These are phyloP conservation scores for Ianthella basta DNA, from an alignment of 37 sponge, comb jelly and placozoan species.

Conservation along the genomic window DNA sequence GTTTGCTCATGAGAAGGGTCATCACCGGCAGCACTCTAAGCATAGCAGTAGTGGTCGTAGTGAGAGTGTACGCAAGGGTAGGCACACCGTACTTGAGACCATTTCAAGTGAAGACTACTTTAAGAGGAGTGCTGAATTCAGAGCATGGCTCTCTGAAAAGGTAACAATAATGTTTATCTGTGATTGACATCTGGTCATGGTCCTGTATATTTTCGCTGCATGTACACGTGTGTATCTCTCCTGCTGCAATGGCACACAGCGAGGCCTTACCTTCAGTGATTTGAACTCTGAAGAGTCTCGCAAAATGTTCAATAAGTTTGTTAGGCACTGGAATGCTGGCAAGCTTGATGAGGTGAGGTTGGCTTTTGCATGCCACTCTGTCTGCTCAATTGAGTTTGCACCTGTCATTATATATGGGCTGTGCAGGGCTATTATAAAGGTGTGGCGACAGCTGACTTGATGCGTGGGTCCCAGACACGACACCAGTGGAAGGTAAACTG, in stretches of 20 bases:
- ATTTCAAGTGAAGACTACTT: slow-evolving; percentile 78
- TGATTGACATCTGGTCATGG: neutral
- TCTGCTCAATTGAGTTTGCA: neutral
- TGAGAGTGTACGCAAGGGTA: no score
- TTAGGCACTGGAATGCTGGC: slow-evolving; percentile 78
- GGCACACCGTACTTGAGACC: slow-evolving; percentile 15
- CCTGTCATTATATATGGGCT: neutral
- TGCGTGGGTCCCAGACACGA: slow-evolving; percentile 48
- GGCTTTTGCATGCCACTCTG: neutral
- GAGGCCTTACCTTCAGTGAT: slow-evolving; percentile 63
- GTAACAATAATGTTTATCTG: slow-evolving; percentile 25
- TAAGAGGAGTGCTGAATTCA: slow-evolving; percentile 78
- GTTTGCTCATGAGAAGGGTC: no score
- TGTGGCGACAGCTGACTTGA: slow-evolving; percentile 49
- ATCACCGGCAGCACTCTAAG: no score
- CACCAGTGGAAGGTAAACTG: slow-evolving; percentile 85
- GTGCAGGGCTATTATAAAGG: slow-evolving; percentile 76
- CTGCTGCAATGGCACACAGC: slow-evolving; percentile 26
- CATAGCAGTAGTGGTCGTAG: no score
- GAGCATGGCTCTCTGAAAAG: slow-evolving; percentile 83
- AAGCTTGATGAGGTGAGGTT: slow-evolving; percentile 58
- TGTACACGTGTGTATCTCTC: no score
- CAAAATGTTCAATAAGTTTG: slow-evolving; percentile 84
- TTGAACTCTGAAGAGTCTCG: slow-evolving; percentile 67
- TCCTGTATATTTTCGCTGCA: neutral